Conservation (phyloP, 1,140 invertebrate species). For the Cheumatopsyche charites region DNA sequence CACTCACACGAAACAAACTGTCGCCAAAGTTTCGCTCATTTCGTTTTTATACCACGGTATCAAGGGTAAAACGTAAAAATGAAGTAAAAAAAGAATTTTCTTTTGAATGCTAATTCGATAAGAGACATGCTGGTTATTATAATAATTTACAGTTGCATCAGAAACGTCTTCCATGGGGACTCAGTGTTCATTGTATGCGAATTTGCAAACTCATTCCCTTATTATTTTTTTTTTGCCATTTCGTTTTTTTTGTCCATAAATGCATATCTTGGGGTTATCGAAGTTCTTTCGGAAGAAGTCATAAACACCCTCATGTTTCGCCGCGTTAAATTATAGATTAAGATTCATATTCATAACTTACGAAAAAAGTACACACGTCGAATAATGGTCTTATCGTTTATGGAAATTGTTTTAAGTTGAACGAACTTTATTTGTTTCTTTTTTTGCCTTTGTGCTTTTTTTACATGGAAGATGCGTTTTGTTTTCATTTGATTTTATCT, state of each 20-base stretch:
- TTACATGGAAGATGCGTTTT: too few relatives aligned
- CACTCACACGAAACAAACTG: conserved; percentile 6
- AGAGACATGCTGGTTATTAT: conserved; percentile 48
- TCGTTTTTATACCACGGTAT: conserved; percentile 30
- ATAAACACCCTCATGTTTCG: conserved; percentile 4
- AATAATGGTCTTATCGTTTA: too few relatives aligned
- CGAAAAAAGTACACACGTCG: not conserved
- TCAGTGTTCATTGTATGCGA: too few relatives aligned
- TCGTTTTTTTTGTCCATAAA: too few relatives aligned
- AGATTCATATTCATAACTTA: not conserved
- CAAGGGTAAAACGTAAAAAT: too few relatives aligned
- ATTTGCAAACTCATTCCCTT: too few relatives aligned
- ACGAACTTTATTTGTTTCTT: not conserved
- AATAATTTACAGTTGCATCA: conserved; percentile 47
- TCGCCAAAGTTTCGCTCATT: conserved; percentile 6
- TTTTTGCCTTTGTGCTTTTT: not conserved
- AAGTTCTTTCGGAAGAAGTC: not conserved
- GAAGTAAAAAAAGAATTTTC: conserved; percentile 9
- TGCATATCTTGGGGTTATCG: not conserved
- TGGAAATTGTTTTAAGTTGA: too few relatives aligned
- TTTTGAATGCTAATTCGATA: conserved; percentile 45
- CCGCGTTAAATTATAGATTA: not conserved
- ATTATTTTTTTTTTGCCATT: too few relatives aligned
- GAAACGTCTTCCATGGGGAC: too few relatives aligned
- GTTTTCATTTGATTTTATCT: too few relatives aligned